A percentile compares a stretch with the other conserved stretches of the same genome.
Evolutionary conservation across 2,888 invertebrate genomes (phyloP).

Genomic region (Drosophila picticornis): DNA sequence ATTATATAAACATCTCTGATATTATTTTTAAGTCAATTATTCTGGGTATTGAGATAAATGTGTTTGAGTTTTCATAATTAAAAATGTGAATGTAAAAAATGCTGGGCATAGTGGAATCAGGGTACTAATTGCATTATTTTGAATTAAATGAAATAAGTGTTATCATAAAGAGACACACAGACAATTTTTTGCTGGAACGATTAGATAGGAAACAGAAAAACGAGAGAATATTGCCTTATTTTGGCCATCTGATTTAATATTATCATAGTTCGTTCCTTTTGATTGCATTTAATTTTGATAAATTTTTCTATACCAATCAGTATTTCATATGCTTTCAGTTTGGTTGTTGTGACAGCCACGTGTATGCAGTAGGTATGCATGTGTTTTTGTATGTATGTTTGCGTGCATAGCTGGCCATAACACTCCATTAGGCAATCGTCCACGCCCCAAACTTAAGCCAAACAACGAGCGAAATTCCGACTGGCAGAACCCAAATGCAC

Average conservation of each 20-base stretch:
- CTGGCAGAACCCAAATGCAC: slow-evolving; percentile 31
- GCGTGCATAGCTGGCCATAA: slow-evolving; percentile 31
- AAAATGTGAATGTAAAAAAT: not conserved
- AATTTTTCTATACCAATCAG: not conserved
- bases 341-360: not conserved
- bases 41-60: not conserved
- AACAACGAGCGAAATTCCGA: slow-evolving; percentile 12
- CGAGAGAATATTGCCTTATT: not conserved
- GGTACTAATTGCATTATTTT: not conserved
- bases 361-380: not conserved
- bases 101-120: not conserved
- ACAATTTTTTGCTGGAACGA: not conserved
- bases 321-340: not conserved
- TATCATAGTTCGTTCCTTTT: not conserved
- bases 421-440: slow-evolving; percentile 60
- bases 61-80: not conserved
- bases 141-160: not conserved
- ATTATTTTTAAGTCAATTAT: not conserved
- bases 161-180: not conserved
- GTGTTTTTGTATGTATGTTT: slow-evolving; percentile 4
- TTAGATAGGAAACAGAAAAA: not conserved
- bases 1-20: not conserved
- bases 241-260: not conserved
- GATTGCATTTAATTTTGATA: not conserved
- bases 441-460: slow-evolving; percentile 40